Conservation (phyloP, 1,140 invertebrate species). For the Pinna nobilis region DNA sequence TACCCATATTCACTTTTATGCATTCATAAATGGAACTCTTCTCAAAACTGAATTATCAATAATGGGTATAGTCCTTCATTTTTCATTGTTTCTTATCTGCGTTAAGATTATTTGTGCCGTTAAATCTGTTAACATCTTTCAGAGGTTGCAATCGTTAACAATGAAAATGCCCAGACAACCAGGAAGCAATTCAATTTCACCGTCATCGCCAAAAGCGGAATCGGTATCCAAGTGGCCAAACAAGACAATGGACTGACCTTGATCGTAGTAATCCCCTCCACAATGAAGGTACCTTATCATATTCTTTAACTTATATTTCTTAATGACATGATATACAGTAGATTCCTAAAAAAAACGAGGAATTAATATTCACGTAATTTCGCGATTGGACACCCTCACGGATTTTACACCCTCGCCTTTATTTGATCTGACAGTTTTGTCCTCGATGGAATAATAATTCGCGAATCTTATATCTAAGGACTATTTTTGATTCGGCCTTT, state of each 20-base stretch:
- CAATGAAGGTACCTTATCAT: conserved; percentile 34
- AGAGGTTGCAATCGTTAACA: conserved; percentile 58
- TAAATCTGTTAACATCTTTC: conserved; percentile 5
- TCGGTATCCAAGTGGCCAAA: conserved; percentile 56
- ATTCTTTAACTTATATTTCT: no score
- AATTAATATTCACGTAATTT: no score
- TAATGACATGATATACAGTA: neutral
- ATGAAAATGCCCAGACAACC: conserved; percentile 4
- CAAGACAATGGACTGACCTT: conserved; percentile 42
- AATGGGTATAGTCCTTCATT: neutral
- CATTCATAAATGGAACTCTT: no score
- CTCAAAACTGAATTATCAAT: neutral
- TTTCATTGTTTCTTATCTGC: neutral
- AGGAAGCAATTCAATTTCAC: conserved; percentile 60
- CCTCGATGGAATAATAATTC: no score
- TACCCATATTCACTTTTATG: no score
- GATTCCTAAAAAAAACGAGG: no score
- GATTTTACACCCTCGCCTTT: no score
- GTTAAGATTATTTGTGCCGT: neutral
- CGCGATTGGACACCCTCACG: no score
- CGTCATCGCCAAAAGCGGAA: conserved; percentile 48
- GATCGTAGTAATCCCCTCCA: conserved; percentile 45
- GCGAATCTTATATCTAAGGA: no score
- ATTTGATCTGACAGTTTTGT: no score
- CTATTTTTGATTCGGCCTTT: neutral